A percentile compares a stretch with the other conserved stretches of the same genome.
Evolutionary conservation across 2,888 invertebrate genomes (phyloP).

Genomic region (Bembecia ichneumoniformis): DNA sequence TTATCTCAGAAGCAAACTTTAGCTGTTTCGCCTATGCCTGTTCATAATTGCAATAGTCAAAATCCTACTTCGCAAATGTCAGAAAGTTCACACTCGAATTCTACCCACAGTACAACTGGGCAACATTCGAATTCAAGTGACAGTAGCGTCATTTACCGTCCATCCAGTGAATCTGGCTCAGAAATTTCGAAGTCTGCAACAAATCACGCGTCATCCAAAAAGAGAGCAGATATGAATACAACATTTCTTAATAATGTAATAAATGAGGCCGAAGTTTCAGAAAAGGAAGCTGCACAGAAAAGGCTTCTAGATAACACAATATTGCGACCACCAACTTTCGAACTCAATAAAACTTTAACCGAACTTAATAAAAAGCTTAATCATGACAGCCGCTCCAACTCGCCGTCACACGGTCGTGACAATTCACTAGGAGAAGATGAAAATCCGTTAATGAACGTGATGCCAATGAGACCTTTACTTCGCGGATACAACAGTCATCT

Average conservation of each 20-base stretch:
- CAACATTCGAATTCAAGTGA: constrained; percentile 81
- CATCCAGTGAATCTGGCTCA: constrained; percentile 80
- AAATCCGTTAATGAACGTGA: constrained; percentile 81
- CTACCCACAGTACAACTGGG: constrained; percentile 75
- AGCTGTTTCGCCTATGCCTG: constrained; percentile 85
- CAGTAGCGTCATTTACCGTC: constrained; percentile 81
- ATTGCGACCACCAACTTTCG: constrained; percentile 34
- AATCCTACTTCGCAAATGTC: constrained; percentile 71
- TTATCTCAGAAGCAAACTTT: constrained; percentile 64
- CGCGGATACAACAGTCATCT: constrained; percentile 85
- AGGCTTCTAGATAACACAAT: constrained; percentile 34
- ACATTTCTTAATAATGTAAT: constrained; percentile 67
- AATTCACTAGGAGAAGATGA: constrained; percentile 76
- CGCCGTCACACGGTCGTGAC: constrained; percentile 66
- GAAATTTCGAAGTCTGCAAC: constrained; percentile 66
- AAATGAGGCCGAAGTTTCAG: constrained; percentile 66
- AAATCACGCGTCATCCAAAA: constrained; percentile 57
- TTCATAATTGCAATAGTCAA: constrained; percentile 41
- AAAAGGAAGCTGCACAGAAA: constrained; percentile 60
- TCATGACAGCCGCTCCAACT: constrained; percentile 54
- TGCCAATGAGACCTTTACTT: constrained; percentile 93
- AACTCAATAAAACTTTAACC: constrained; percentile 47
- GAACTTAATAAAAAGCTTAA: constrained; percentile 43
- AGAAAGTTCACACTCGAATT: constrained; percentile 76
- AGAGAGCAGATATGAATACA: constrained; percentile 66